These are phyloP conservation scores for Ectobius pallidus DNA, from an alignment of 2,888 invertebrate species.

Conservation along the genomic window DNA sequence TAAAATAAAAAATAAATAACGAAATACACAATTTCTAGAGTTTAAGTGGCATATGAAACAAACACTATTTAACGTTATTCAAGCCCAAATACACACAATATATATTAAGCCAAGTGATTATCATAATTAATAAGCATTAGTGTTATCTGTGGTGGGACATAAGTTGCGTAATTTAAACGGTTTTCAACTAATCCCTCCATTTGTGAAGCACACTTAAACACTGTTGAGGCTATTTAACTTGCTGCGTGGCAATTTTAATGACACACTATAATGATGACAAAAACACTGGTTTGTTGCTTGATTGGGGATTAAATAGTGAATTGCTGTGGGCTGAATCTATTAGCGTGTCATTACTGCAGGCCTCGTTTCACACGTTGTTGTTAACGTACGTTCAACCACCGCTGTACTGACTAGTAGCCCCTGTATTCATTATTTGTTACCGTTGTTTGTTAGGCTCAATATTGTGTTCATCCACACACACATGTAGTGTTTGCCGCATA, in stretches of 20 bases:
- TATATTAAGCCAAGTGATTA: too few relatives aligned
- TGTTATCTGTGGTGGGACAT: too few relatives aligned
- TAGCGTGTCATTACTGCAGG: conserved; percentile 27
- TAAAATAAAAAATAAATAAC: too few relatives aligned
- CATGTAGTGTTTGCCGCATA: too few relatives aligned
- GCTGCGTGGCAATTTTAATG: conserved; percentile 9
- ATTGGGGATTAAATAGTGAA: conserved; percentile 30
- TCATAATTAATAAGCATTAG: too few relatives aligned
- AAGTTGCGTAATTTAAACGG: neutral
- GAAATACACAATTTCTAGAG: too few relatives aligned
- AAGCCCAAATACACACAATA: too few relatives aligned
- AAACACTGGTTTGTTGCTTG: conserved; percentile 15
- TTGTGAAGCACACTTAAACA: conserved; percentile 10
- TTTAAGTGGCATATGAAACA: too few relatives aligned
- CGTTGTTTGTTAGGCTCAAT: conserved; percentile 14
- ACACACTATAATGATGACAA: conserved; percentile 8
- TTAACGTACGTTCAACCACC: neutral
- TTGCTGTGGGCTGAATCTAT: conserved; percentile 28
- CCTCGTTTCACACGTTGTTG: conserved; percentile 21
- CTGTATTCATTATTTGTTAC: conserved; percentile 9
- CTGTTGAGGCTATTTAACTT: conserved; percentile 9
- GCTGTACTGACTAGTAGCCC: neutral
- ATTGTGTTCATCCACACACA: neutral
- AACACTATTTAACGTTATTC: too few relatives aligned
- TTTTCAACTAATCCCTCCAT: neutral